Evolutionary conservation across 2,113 vertebrate genomes (phyloP), one percentile per base, ranked within the genome.

Genomic region (Tautogolabrus adspersus): DNA sequence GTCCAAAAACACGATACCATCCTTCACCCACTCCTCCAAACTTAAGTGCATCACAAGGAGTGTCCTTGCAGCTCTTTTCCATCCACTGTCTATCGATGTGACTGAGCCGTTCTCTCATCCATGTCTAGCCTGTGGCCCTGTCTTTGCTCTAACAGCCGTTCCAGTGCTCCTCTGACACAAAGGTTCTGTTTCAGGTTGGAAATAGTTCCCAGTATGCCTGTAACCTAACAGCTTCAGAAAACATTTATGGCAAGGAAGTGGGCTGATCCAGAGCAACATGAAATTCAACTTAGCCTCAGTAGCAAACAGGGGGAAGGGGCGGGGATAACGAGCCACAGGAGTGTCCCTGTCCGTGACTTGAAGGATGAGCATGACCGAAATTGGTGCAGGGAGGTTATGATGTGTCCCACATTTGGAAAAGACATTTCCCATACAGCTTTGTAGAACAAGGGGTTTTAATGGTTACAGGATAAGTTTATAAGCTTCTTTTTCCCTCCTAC

Each of bases 391-490:
- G 56, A 47, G 46, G n/a, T 58, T 9, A 47, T 46, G 22, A 55
- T 47, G 68, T 81, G 58, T 55, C 58, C 40, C 42, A 86, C 84
- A 91, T 93, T 84, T 93, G 89, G 82, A 42, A 78, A 88, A 77
- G 62, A 79, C 77, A 76, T 93, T 90, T 74, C 55, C 49, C 34
- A 64, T 57, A 42, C 51, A 15, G 12, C 1, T 63, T 23, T 67
- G 47, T 77, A 58, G 67, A 88, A 86, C 79, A 87, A 70, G 73
- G 76, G 73, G 66, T 73, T 81, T 77, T 44, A 66, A 54, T 16
- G 52, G 66, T 71, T 83, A 86, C 67, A 65, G 26, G 63, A 82
- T 11, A 75, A 21, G 18, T 46, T 71, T 69, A 38, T 57, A 67
- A 71, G 73, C 40, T 63, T 82, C 59, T 49, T 23, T 11, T 63